Percentiles rank a stretch among this genome's conserved stretches.
Conservation (phyloP, 2,888 invertebrate genomes). For the Acronicta leporina region DNA sequence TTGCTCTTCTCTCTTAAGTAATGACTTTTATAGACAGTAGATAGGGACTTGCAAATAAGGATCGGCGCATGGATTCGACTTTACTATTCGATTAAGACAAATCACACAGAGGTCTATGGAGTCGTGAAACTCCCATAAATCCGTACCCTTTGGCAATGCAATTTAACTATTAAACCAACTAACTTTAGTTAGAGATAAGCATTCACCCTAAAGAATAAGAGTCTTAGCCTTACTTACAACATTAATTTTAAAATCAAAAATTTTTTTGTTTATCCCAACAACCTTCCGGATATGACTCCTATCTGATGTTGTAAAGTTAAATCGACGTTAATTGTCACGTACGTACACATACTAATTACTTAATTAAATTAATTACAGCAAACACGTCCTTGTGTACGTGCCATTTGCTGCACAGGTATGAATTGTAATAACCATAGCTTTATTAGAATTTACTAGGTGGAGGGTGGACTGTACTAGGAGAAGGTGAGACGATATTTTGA, state of each 20-base stretch:
- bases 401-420: background rate
- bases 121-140: constrained; percentile 2
- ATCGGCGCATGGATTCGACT: background rate
- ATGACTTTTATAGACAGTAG: too few species aligned
- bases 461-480: too few species aligned
- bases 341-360: constrained; percentile 29
- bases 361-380: constrained; percentile 41
- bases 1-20: too few species aligned
- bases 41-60: background rate
- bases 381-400: constrained; percentile 38
- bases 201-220: background rate
- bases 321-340: constrained; percentile 32
- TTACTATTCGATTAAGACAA: background rate
- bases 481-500: too few species aligned
- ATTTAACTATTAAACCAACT: constrained; percentile 1
- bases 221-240: background rate
- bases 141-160: background rate
- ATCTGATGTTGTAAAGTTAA: constrained; percentile 31
- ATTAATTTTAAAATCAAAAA: too few species aligned
- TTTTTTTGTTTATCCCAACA: background rate
- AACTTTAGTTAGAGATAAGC: background rate
- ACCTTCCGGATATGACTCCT: constrained; percentile 1
- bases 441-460: too few species aligned
- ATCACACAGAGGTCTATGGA: background rate
- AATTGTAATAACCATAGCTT: background rate